A percentile compares a stretch with the other conserved stretches of the same genome.
phyloP scores from a whole-genome alignment of 35 echinoderm and acorn worm species.

The Patiria miniata region DNA sequence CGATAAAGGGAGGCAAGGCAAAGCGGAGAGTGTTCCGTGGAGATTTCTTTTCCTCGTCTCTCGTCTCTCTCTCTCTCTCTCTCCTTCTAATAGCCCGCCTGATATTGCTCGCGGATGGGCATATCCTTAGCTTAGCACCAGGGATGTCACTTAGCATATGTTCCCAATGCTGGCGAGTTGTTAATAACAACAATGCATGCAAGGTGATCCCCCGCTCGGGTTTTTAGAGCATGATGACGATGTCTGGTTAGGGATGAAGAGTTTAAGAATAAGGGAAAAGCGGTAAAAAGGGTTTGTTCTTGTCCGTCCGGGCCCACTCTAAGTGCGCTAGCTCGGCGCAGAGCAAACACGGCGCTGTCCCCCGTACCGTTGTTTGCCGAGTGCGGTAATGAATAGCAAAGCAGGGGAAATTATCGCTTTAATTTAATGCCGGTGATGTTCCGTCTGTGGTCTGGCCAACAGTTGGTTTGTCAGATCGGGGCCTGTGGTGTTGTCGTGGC shows the following conservation, averaged over 20 bases:
- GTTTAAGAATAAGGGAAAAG: not conserved
- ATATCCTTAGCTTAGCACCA: not conserved
- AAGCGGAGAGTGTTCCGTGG: not conserved
- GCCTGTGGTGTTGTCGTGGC: too few relatives aligned
- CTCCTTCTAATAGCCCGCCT: too few relatives aligned
- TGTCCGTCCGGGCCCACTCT: not conserved
- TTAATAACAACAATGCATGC: constrained; percentile 17
- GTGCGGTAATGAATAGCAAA: not conserved
- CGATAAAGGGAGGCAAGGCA: not conserved
- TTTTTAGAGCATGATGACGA: too few relatives aligned
- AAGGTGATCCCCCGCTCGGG: too few relatives aligned
- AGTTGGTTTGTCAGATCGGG: too few relatives aligned
- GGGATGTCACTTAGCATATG: constrained; percentile 12
- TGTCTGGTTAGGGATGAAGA: not conserved
- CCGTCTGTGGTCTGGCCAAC: too few relatives aligned
- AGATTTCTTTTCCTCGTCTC: too few relatives aligned
- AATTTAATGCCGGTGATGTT: too few relatives aligned
- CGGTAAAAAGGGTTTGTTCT: not conserved
- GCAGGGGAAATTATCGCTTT: too few relatives aligned
- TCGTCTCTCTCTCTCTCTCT: too few relatives aligned
- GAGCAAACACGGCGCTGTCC: not conserved
- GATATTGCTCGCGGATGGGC: too few relatives aligned
- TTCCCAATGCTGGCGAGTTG: not conserved
- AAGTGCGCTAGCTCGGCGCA: not conserved
- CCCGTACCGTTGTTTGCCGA: not conserved